Conservation (phyloP, 2,797 vertebrate species). For the Cyclura pinguis region DNA sequence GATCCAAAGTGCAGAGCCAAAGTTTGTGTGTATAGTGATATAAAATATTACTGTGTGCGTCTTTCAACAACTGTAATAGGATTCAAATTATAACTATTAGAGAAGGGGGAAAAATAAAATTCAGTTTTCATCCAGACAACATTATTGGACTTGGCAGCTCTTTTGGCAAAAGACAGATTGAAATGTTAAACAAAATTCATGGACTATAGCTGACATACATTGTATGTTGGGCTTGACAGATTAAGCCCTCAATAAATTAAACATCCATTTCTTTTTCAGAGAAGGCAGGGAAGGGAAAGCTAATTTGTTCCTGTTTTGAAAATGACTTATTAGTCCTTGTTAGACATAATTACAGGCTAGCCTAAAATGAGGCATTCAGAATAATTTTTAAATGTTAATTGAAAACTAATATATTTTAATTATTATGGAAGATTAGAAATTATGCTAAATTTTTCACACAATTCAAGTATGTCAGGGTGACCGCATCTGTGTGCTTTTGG, state of each 20-base stretch:
- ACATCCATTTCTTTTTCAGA: background rate
- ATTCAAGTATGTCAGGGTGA: conserved; percentile 17
- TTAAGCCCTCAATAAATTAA: conserved; percentile 25
- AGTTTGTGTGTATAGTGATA: too few species aligned
- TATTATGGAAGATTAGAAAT: conserved; percentile 30
- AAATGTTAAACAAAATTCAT: conserved; percentile 24
- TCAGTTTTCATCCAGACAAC: background rate
- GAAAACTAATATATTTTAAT: conserved; percentile 5
- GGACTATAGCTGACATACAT: conserved; percentile 20
- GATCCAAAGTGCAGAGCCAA: rapidly evolving
- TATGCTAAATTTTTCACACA: conserved; percentile 31
- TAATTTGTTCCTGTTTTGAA: conserved; percentile 52
- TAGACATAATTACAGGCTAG: conserved; percentile 64
- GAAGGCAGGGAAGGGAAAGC: conserved; percentile 30
- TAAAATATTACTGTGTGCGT: too few species aligned
- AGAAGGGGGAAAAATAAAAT: conserved; percentile 25
- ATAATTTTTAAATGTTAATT: conserved; percentile 7
- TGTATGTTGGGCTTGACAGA: conserved; percentile 14
- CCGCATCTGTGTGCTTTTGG: conserved; percentile 12
- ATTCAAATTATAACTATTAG: conserved; percentile 16
- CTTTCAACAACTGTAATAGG: background rate
- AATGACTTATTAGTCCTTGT: conserved; percentile 69
- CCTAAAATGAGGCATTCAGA: conserved; percentile 45
- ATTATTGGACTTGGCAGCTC: background rate
- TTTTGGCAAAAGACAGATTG: background rate